These are phyloP conservation scores for Nannoperca australis DNA, from an alignment of 2,797 vertebrate genomes.

Conservation along the genomic window DNA sequence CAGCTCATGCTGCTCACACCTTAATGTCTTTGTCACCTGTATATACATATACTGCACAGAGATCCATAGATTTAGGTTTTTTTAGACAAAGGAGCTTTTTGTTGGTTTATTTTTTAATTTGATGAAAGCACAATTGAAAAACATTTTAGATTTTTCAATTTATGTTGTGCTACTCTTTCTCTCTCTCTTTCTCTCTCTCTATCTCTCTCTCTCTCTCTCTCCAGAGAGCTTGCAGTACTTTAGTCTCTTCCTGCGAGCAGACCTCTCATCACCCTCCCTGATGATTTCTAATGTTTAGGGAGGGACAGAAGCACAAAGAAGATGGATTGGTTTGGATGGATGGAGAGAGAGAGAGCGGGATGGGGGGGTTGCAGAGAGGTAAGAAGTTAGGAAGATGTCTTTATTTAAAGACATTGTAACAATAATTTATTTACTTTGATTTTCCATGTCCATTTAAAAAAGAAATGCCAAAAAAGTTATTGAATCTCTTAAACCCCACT, in stretches of 20 bases:
- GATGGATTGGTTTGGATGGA: conserved; percentile 17
- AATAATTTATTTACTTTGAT: neutral
- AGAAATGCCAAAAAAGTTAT: neutral
- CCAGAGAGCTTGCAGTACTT: conserved; percentile 42
- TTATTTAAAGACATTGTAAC: neutral
- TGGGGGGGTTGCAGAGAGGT: neutral
- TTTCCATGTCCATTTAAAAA: neutral
- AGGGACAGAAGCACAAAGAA: conserved; percentile 2
- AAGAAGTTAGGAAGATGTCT: neutral
- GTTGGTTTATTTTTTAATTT: conserved; percentile 25
- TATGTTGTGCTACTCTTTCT: neutral
- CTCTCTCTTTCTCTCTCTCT: neutral
- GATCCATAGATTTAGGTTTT: conserved; percentile 10
- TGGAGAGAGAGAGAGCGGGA: neutral
- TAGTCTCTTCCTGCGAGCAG: conserved; percentile 34
- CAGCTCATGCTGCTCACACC: conserved; percentile 42
- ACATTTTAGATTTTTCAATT: neutral
- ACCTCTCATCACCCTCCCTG: conserved; percentile 42
- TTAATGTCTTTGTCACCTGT: conserved; percentile 41
- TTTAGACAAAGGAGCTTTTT: conserved; percentile 25
- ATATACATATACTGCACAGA: conserved; percentile 2
- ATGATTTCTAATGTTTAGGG: conserved; percentile 39
- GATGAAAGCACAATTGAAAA: conserved; percentile 22
- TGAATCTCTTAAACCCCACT: neutral
- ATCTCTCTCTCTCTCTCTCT: neutral